Conservation (phyloP, 2,888 invertebrate species). For the Rotaria magnacalcarata region DNA sequence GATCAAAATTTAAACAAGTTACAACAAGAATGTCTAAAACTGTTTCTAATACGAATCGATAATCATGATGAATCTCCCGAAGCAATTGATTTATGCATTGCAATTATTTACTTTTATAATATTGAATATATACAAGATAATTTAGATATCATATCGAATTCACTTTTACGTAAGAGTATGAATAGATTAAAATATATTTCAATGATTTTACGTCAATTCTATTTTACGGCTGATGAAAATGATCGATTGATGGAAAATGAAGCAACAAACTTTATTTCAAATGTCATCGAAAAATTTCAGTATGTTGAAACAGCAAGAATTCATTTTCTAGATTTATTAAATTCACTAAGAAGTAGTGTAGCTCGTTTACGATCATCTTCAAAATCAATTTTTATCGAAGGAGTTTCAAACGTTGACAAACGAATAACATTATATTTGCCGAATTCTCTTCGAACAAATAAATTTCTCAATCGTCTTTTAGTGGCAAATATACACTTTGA, state of each 20-base stretch:
- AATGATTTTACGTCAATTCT: constrained; percentile 4
- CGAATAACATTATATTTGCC: background rate
- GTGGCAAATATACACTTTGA: background rate
- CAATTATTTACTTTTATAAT: background rate
- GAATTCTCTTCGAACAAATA: background rate
- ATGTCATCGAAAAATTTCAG: background rate
- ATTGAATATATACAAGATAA: background rate
- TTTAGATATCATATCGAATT: background rate
- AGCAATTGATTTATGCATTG: background rate
- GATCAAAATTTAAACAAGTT: background rate
- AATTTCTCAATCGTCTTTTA: background rate
- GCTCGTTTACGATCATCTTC: background rate
- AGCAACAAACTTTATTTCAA: background rate
- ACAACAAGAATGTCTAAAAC: background rate
- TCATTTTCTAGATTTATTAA: background rate
- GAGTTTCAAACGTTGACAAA: background rate
- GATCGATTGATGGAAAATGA: background rate
- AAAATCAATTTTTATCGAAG: background rate
- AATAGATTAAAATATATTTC: background rate
- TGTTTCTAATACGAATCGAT: background rate
- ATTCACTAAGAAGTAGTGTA: background rate
- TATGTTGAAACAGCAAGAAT: background rate
- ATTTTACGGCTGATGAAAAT: background rate
- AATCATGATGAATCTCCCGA: background rate
- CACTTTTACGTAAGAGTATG: background rate